Evolutionary conservation across 2,113 vertebrate genomes (phyloP), one percentile per base, ranked within the genome.

Genomic region (Mormoops blainvillei): DNA sequence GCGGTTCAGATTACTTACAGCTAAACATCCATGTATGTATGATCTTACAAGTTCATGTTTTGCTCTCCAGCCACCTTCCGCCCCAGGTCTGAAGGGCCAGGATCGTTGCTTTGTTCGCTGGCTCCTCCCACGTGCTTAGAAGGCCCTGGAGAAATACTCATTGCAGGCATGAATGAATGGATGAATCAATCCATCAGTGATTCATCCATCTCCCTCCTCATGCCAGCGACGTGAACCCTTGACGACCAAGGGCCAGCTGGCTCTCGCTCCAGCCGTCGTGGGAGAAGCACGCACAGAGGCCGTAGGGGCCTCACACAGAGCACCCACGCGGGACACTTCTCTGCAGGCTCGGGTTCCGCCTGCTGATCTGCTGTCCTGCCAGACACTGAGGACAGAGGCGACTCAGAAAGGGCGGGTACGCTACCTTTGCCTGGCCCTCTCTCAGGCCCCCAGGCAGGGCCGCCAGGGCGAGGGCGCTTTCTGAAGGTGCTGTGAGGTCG

Each of bases 181-280:
- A 70, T 11, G 33, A 38, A 11, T 61, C 84, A 10, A 20, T 22
- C 68, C 22, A 12, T 52, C 22, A 10, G 1, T 54, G 43, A 65
- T 45, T 43, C 36, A 43, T 28, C 24, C 48, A 22, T 43, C 52
- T 41, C 50, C 65, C 12, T 48, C 48, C 38, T 71, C 28, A 43
- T 5, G 31, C 31, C 14, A 36, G 45, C 54, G 1, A 18, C 67
- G 41, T 16, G 91, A 85, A 26, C 10, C 7, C 54, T 5, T 56
- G 56, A 45, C 41, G 15, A 16, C 18, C 16, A 11, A 38, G 36
- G n/a, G 13, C 24, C 61, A 9, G 38, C 0, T 2, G 5, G 28
- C 14, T 12, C 9, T 67, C 2, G 2, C 31, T 41, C 12, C 7
- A 3, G 67, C 13, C 0, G 0, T 11, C 0, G 4, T 11, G 36